Conservation (phyloP, 2,113 vertebrate genomes). For the Cynocephalus volans region DNA sequence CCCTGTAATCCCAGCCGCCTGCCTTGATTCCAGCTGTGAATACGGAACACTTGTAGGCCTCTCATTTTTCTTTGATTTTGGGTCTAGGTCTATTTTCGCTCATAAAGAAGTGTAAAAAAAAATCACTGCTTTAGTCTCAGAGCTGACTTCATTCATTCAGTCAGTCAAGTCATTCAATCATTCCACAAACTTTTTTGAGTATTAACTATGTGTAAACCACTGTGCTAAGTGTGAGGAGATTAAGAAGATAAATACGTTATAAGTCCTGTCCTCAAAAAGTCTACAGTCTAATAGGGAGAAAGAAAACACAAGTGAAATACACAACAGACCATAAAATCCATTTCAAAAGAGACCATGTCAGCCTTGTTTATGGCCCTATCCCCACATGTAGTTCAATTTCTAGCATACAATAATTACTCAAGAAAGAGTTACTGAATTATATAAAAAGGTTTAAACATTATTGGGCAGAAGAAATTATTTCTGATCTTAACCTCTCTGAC, state of each 20-base stretch:
- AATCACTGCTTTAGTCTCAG: not conserved
- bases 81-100: not conserved
- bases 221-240: not conserved
- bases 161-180: not conserved
- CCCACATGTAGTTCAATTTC: not conserved
- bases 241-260: slow-evolving; percentile 33
- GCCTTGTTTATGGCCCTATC: not conserved
- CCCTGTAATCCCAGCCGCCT: slow-evolving; percentile 35
- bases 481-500: not conserved
- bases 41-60: slow-evolving; percentile 36
- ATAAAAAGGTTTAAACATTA: slow-evolving; percentile 17
- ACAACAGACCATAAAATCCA: not conserved
- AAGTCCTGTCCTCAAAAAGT: slow-evolving; percentile 37
- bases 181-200: not conserved
- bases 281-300: not conserved
- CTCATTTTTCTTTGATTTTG: slow-evolving; percentile 42
- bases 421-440: slow-evolving; percentile 19
- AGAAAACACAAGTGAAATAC: not conserved
- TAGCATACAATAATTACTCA: not conserved
- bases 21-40: slow-evolving; percentile 60
- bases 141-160: not conserved
- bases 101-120: not conserved
- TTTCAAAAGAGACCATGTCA: not conserved
- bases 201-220: not conserved
- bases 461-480: slow-evolving; percentile 33